These are phyloP conservation scores for Chorisops tibialis DNA, from an alignment of 2,888 invertebrate species.

Conservation along the genomic window DNA sequence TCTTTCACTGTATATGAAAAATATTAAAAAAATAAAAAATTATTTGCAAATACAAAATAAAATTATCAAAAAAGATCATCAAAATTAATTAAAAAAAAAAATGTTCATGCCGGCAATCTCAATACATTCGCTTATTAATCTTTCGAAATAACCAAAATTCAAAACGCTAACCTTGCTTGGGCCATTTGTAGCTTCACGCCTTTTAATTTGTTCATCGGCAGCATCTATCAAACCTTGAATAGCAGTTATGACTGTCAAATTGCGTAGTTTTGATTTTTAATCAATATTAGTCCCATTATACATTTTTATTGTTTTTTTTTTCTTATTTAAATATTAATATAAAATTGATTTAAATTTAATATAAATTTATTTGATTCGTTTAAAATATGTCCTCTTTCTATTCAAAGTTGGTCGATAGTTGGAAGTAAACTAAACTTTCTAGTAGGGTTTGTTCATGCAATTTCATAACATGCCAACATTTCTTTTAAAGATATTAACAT, in stretches of 20 bases:
- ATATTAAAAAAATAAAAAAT: too few species aligned
- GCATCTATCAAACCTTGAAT: conserved; percentile 54
- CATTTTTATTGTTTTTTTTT: conserved; percentile 7
- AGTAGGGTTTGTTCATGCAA: too few species aligned
- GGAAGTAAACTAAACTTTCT: too few species aligned
- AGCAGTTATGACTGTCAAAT: conserved; percentile 50
- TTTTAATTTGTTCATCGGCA: conserved; percentile 53
- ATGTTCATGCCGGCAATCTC: too few species aligned
- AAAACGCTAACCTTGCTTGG: conserved; percentile 49
- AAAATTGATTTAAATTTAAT: not conserved
- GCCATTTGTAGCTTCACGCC: conserved; percentile 49
- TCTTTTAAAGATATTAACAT: too few species aligned
- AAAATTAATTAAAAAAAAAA: too few species aligned
- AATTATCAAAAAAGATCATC: too few species aligned
- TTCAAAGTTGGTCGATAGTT: conserved; percentile 23
- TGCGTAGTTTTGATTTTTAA: conserved; percentile 6
- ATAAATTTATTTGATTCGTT: conserved; percentile 32
- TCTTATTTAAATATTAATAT: not conserved
- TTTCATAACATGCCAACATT: too few species aligned
- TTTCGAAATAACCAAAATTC: too few species aligned
- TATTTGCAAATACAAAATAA: too few species aligned
- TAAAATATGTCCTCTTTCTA: conserved; percentile 43
- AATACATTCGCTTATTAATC: too few species aligned
- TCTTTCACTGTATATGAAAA: too few species aligned
- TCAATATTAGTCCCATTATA: conserved; percentile 19